Evolutionary conservation across 1,140 invertebrate species (phyloP), one percentile per base, ranked within the genome.

Genomic region (Ptiloglossa arizonensis): DNA sequence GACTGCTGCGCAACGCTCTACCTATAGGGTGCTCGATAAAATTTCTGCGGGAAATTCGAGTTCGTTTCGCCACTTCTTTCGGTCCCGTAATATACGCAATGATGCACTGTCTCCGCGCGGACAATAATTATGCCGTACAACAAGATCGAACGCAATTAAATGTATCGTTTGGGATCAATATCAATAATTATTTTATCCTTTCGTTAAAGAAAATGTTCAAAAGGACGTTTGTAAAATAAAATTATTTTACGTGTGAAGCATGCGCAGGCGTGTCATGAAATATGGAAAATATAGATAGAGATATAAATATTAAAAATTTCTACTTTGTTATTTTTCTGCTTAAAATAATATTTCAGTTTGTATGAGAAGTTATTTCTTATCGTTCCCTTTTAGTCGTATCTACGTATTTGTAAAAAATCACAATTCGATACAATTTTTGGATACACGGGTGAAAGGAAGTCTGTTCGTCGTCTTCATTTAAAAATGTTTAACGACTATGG

Each of bases 41-140:
- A 76, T 74, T 74, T 74, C 71, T 76, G 73, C 73, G 73, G 73
- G 73, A 76, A 76, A 76, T 76, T 76, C 73, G 73, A 76, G 24
- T 76, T 52, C 19, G 24, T 38, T 59, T 38, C 41, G 22, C 15
- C 56, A 29, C 29, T 69, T 75, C 64, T 75, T 68, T 75, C 63
- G 9, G 0, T 9, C 2, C 46, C 6, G 32, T 64, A 48, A 22
- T 15, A 4, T 1, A n/a, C 22, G 5, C 17, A 1, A n/a, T 1
- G 9, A 8, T 8, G 44, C 44, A 8, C 44, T 15, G 1, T 13
- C 44, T 46, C 44, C 15, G 11, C 44, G 44, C 11, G 2, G 44
- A 19, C 44, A 46, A 46, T 46, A 46, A 15, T 46, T 19, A 19
- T 19, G 5, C 46, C 46, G 46, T 50, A 3, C 44, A 3, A 2